Base-by-base conservation (phyloP, 2,797 vertebrate genomes). In the Karalla daura region DNA sequence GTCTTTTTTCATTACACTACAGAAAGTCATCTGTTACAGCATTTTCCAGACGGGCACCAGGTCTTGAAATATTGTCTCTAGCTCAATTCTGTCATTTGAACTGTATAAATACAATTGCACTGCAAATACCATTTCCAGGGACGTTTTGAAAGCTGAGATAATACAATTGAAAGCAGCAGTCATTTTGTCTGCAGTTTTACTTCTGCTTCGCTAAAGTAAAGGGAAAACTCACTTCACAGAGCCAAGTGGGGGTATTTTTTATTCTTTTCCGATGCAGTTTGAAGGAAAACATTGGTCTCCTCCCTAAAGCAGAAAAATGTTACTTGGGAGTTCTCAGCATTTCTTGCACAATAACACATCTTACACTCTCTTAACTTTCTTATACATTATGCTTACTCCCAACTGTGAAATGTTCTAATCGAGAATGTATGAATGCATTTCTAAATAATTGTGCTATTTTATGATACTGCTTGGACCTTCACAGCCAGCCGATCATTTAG, bases 101-200 rank as follows among this genome's bases (percentile, higher is more conserved):
- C 13, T 17, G 24, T 23, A 71, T 50, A 47, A 69, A 70, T 60
- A 39, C 7, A 63, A 73, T 71, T 54, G 64, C 20, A 47, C 21
- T 5, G 35, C 18, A 73, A 54, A 65, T 62, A 66, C 58, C 30
- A 67, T 73, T 81, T 70, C 35, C 47, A 32, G 47, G 5, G 56
- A 65, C 51, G 56, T 68, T 55, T 64, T 67, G 39, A 71, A 49
- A 40, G 39, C 27, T n/a, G 32, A 77, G 61, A 44, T 65, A 65
- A 73, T 53, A 45, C 32, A 50, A 39, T 60, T 24, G 10, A 47
- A 66, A 61, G 0, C 50, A 28, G 44, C 41, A 49, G 51, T 41
- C n/a, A n/a, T n/a, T 61, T 52, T 47, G 21, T 63, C 63, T 52
- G 47, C 52, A 35, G 63, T 37, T 55, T 7, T 11, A 50, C 45